phyloP scores from a whole-genome alignment of 2,113 vertebrate species.

The Arizona elegans region DNA sequence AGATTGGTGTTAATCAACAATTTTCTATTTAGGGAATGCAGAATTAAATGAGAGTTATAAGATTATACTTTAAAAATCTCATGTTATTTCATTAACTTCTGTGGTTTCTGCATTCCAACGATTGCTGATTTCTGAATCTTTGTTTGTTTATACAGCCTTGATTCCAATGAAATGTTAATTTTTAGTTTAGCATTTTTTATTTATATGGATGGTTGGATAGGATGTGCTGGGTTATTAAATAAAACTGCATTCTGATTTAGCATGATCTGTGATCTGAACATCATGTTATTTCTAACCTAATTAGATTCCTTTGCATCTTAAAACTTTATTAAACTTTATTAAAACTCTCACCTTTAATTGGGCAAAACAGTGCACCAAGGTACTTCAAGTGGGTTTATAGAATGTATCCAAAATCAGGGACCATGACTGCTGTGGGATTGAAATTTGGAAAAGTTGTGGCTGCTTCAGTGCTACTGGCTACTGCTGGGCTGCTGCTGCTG shows the following conservation, averaged over 20 bases:
- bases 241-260: conserved; percentile 32
- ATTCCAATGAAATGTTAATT: conserved; percentile 39
- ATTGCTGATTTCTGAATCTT: not conserved
- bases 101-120: not conserved
- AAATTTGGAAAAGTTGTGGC: too few species aligned
- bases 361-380: too few species aligned
- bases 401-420: too few species aligned
- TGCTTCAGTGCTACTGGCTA: too few species aligned
- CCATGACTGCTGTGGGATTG: too few species aligned
- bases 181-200: conserved; percentile 37
- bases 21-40: not conserved
- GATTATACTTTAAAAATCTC: not conserved
- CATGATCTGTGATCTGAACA: not conserved
- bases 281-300: not conserved
- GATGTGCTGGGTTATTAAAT: conserved; percentile 58
- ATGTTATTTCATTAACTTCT: not conserved
- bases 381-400: too few species aligned
- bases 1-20: not conserved
- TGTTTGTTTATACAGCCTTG: conserved; percentile 3
- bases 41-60: not conserved
- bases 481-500: too few species aligned
- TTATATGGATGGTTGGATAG: conserved; percentile 49
- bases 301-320: not conserved
- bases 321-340: too few species aligned
- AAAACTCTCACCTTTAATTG: too few species aligned